Percentiles rank a stretch among this genome's conserved stretches.
Conservation (phyloP, 2,113 vertebrate genomes). For the Scolopax mira region DNA sequence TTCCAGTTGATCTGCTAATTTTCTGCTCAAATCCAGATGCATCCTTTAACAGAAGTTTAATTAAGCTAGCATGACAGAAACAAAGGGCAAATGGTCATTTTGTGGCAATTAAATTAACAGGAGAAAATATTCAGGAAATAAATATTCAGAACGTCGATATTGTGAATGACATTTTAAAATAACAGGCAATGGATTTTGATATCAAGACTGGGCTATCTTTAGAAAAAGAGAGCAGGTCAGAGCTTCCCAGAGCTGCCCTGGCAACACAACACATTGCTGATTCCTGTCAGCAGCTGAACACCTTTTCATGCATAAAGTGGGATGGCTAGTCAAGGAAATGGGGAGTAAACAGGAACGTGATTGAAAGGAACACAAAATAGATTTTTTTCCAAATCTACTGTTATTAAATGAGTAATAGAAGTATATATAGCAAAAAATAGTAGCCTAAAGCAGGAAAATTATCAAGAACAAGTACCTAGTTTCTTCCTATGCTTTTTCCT, state of each 20-base stretch:
- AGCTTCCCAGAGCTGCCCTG: neutral
- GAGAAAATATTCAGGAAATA: neutral
- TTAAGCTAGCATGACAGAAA: neutral
- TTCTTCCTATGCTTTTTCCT: neutral
- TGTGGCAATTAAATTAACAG: neutral
- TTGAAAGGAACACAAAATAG: neutral
- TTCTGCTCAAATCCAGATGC: neutral
- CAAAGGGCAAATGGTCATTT: neutral
- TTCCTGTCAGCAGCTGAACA: neutral
- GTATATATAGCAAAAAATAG: neutral
- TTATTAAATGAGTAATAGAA: neutral
- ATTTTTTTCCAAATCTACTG: neutral
- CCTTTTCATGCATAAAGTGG: neutral
- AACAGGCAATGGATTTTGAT: neutral
- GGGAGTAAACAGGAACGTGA: neutral
- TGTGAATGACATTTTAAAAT: neutral
- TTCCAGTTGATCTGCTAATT: neutral
- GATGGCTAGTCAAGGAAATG: neutral
- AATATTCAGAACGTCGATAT: neutral
- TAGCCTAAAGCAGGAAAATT: neutral
- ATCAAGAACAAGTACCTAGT: neutral
- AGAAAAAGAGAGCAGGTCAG: neutral
- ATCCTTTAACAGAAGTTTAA: neutral
- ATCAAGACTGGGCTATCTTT: neutral
- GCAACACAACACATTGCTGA: neutral